Conservation (phyloP, 2,113 vertebrate species). For the Lynx canadensis region DNA sequence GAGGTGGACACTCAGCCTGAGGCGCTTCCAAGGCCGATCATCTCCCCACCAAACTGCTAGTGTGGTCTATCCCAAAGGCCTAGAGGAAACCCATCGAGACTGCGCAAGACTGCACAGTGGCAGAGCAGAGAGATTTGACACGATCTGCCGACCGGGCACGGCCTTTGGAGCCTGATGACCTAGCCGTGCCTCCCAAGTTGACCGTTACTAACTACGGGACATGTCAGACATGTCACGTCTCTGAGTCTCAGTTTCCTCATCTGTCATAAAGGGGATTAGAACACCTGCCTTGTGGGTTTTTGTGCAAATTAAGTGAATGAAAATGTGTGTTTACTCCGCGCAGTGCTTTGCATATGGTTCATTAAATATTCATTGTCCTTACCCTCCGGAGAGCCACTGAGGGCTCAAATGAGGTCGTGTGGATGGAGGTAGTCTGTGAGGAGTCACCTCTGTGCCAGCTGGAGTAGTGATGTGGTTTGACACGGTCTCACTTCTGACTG, state of each 20-base stretch:
- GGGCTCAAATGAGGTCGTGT: neutral
- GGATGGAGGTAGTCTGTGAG: neutral
- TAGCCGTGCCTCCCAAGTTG: neutral
- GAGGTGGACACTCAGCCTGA: neutral
- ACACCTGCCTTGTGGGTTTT: neutral
- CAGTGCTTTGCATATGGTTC: constrained; percentile 16
- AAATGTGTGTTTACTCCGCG: neutral
- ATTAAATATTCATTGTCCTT: constrained; percentile 45
- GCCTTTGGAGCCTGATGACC: neutral
- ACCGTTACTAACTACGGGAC: neutral
- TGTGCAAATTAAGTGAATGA: neutral
- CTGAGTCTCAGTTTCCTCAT: constrained; percentile 24
- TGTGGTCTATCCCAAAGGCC: neutral
- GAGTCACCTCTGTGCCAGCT: neutral
- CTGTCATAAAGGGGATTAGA: neutral
- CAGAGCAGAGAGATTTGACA: neutral
- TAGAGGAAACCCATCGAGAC: neutral
- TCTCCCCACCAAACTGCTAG: neutral
- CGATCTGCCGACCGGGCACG: neutral
- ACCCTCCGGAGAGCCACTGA: neutral
- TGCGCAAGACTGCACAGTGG: neutral
- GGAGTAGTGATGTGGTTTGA: neutral
- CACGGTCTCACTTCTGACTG: neutral
- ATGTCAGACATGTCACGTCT: neutral
- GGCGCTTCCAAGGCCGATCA: neutral